Evolutionary conservation across 2,113 vertebrate species (phyloP).

Genomic region (Colinus virginianus): DNA sequence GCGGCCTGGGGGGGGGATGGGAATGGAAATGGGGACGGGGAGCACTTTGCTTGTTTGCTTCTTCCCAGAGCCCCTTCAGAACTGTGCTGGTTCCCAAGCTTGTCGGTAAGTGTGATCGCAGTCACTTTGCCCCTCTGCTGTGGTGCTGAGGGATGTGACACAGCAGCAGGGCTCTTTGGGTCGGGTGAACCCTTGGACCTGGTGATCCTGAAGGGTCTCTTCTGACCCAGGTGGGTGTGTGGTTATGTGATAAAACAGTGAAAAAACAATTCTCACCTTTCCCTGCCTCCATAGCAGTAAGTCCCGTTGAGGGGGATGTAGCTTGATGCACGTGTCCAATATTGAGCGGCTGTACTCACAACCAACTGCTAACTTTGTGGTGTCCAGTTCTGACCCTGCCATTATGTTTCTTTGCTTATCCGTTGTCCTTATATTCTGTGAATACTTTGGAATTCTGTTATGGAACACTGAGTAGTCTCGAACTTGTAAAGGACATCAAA

Average conservation of each 20-base stretch:
- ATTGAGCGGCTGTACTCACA: not conserved
- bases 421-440: fast-evolving
- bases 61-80: fast-evolving
- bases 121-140: not conserved
- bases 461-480: fast-evolving
- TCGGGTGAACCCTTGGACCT: not conserved
- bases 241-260: not conserved
- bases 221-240: not conserved
- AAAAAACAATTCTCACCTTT: not conserved
- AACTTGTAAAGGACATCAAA: fast-evolving
- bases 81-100: not conserved
- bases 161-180: not conserved
- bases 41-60: not conserved
- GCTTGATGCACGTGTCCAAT: fast-evolving
- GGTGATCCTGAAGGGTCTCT: not conserved
- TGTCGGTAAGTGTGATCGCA: not conserved
- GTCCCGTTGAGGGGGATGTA: not conserved
- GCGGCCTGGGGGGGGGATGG: not conserved
- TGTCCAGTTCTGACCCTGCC: not conserved
- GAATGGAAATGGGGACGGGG: not conserved
- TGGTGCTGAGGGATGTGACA: not conserved
- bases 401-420: not conserved
- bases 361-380: not conserved
- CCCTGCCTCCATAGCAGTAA: fast-evolving
- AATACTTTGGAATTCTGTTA: not conserved